Percentiles rank a stretch among this genome's conserved stretches.
Evolutionary conservation across 2,888 invertebrate genomes (phyloP).

Genomic region (Agrotis ipsilon): DNA sequence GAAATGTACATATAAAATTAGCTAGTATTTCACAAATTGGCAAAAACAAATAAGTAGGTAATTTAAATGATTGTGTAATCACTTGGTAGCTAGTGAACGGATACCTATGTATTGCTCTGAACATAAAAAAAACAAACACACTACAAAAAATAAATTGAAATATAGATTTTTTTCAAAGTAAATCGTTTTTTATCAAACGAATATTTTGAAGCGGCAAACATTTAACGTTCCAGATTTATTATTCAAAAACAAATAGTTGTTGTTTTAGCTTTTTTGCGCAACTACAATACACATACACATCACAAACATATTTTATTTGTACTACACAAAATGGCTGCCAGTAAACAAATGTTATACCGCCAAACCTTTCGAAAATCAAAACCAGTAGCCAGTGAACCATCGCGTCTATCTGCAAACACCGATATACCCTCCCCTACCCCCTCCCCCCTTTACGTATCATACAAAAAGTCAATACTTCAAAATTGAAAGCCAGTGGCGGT

Average conservation of each 20-base stretch:
- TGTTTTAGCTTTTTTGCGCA: background rate
- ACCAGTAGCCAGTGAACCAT: conserved; percentile 11
- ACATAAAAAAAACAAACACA: no score
- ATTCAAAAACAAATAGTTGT: background rate
- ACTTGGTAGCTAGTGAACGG: no score
- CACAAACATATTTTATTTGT: conserved; percentile 3
- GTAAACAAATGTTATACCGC: background rate
- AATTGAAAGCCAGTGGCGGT: conserved; percentile 55
- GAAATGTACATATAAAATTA: no score
- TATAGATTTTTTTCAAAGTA: background rate
- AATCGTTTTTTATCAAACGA: background rate
- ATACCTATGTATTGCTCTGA: no score
- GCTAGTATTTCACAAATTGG: no score
- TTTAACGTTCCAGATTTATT: background rate
- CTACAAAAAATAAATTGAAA: no score
- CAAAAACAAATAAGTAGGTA: no score
- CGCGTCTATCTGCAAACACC: conserved; percentile 12
- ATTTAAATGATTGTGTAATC: no score
- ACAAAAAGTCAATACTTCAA: conserved; percentile 59
- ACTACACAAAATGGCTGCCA: conserved; percentile 23
- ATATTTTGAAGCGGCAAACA: background rate
- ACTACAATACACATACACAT: background rate
- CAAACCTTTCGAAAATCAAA: conserved; percentile 32
- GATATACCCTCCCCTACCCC: background rate
- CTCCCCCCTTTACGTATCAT: conserved; percentile 21